phyloP scores from a whole-genome alignment of 1,140 invertebrate genomes.

The Neodiprion virginianus region DNA sequence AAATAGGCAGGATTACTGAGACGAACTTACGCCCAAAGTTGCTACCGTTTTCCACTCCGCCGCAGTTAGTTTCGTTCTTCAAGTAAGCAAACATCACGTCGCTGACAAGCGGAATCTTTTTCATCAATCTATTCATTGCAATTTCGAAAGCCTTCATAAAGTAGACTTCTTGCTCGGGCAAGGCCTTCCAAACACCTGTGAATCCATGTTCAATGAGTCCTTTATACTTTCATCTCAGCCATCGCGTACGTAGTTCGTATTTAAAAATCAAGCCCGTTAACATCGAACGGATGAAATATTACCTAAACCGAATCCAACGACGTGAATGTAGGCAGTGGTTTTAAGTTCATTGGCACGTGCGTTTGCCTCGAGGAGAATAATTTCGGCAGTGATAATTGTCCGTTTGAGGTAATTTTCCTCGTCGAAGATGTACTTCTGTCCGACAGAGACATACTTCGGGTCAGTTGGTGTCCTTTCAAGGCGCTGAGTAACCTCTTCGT shows the following conservation, averaged over 20 bases:
- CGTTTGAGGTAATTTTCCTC: constrained; percentile 58
- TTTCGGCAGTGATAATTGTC: constrained; percentile 54
- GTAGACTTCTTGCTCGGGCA: constrained; percentile 51
- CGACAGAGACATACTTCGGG: constrained; percentile 36
- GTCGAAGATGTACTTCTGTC: constrained; percentile 48
- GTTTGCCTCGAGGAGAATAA: constrained; percentile 57
- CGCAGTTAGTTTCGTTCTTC: constrained; percentile 44
- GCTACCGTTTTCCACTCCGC: constrained; percentile 51
- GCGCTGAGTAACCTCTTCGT: constrained; percentile 17
- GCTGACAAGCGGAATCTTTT: constrained; percentile 51
- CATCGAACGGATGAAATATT: too few species aligned
- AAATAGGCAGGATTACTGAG: not conserved
- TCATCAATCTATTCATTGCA: constrained; percentile 50
- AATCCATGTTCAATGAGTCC: constrained; percentile 1
- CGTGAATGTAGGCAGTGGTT: constrained; percentile 59
- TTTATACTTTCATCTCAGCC: too few species aligned
- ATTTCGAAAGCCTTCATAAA: constrained; percentile 58
- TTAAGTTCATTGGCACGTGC: constrained; percentile 53
- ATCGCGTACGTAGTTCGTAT: too few species aligned
- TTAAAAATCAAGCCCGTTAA: too few species aligned
- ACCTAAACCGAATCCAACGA: constrained; percentile 58
- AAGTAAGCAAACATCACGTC: constrained; percentile 59
- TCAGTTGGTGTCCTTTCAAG: constrained; percentile 44
- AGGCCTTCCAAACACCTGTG: constrained; percentile 39
- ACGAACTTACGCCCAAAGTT: constrained; percentile 47